Conservation (phyloP, 2,888 invertebrate species). For the Baccha elongata region DNA sequence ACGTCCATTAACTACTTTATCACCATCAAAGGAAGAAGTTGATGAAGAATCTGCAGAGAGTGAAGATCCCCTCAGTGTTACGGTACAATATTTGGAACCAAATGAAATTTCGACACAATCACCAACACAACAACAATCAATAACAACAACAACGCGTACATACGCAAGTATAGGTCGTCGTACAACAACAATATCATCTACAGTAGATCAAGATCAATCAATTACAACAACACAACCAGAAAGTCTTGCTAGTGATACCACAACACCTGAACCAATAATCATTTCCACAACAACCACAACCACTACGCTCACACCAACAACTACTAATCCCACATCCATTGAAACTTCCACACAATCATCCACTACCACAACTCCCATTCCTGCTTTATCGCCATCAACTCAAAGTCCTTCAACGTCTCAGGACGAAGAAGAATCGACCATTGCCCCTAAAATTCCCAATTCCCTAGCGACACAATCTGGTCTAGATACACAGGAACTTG, state of each 20-base stretch:
- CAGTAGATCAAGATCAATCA: constrained; percentile 71
- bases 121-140: constrained; percentile 78
- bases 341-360: constrained; percentile 70
- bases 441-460: constrained; percentile 52
- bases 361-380: constrained; percentile 74
- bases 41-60: constrained; percentile 75
- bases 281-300: constrained; percentile 75
- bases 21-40: constrained; percentile 65
- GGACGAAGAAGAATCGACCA: constrained; percentile 50
- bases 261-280: constrained; percentile 79
- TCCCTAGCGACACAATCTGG: constrained; percentile 74
- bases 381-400: constrained; percentile 60
- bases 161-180: constrained; percentile 81
- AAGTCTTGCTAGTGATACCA: constrained; percentile 75
- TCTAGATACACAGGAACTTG: constrained; percentile 75
- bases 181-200: constrained; percentile 77
- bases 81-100: constrained; percentile 79
- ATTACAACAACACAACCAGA: constrained; percentile 71
- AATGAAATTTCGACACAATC: constrained; percentile 78
- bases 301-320: constrained; percentile 75
- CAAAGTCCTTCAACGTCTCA: constrained; percentile 40
- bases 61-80: constrained; percentile 78
- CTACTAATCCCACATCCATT: constrained; percentile 74
- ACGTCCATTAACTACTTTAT: constrained; percentile 73
- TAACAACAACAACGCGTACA: constrained; percentile 78